phyloP scores from a whole-genome alignment of 2,888 invertebrate genomes.

The Athripsodes cinereus region DNA sequence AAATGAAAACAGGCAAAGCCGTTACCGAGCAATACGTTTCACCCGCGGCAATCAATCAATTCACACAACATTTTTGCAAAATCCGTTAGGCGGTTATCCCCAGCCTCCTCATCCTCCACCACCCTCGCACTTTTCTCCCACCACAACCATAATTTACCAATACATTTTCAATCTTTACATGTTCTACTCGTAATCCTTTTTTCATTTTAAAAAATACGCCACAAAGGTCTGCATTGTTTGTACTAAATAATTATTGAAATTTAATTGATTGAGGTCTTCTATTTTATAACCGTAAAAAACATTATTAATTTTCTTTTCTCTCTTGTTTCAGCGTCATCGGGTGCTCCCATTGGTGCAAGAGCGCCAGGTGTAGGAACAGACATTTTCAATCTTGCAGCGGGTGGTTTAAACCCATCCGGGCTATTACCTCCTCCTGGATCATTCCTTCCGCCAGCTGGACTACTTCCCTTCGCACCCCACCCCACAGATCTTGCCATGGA shows the following conservation, averaged over 20 bases:
- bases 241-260: no score
- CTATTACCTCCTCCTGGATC: constrained; percentile 53
- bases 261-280: no score
- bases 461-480: constrained; percentile 51
- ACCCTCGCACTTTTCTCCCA: constrained; percentile 3
- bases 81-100: not conserved
- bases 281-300: no score
- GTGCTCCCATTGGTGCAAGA: constrained; percentile 38
- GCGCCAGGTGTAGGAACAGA: constrained; percentile 42
- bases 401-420: constrained; percentile 41
- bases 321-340: constrained; percentile 40
- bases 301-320: constrained; percentile 11
- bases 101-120: constrained; percentile 5
- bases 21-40: constrained; percentile 9
- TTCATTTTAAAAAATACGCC: no score
- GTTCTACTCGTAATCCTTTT: no score
- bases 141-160: constrained; percentile 3
- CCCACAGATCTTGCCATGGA: constrained; percentile 48
- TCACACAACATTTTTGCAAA: constrained; percentile 13
- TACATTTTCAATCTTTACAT: constrained; percentile 5
- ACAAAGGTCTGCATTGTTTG: no score
- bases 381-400: constrained; percentile 43
- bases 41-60: constrained; percentile 18
- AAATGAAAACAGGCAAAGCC: constrained; percentile 4
- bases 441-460: constrained; percentile 50